Base-by-base conservation (phyloP, 2,113 vertebrate genomes). In the Toxotes chatareus region DNA sequence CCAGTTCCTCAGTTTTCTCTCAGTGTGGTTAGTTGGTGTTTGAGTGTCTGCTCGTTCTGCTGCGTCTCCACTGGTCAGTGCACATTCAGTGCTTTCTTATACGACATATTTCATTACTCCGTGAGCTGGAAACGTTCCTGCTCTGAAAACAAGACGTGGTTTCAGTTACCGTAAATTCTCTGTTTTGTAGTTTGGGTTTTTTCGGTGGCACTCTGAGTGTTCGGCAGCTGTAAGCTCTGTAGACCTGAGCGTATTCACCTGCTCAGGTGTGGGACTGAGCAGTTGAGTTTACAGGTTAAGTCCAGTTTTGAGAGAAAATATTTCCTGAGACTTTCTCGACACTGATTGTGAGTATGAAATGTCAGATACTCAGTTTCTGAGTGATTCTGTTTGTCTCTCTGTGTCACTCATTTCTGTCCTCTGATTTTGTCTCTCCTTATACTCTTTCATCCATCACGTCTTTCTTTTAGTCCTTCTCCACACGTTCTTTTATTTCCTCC, bases 1-100 rank as follows among this genome's bases (percentile, higher is more conserved):
- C 4, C 3, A 47, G 27, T 83, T 83, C 76, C 85, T 44, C 0
- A 19, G 8, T 23, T 32, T 47, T 76, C 34, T 46, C 1, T 56
- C 3, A 49, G 46, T 49, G 4, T 49, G 16, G 49, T 51, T 19
- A 49, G 46, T 49, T 10, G 19, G n/a, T 55, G n/a, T 27, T 19
- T 1, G 46, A n/a, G 21, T 10, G 42, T 2, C 47, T 17, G 47
- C 17, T 23, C 7, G 7, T 57, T 59, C 51, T 38, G 38, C 13
- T 63, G 34, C 56, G 8, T 9, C 8, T 36, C 61, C 40, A 11
- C 51, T 0, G 69, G 61, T 66, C 53, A 16, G 78, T 73, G 7
- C 8, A 49, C 16, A 12, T 27, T 55, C 10, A 11, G 4, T 27
- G 1, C n/a, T 27, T 55, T 23, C 4, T 27, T 1, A 23, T 12